Evolutionary conservation across 2,888 invertebrate genomes (phyloP).

Genomic region (Aspidapion aeneum): DNA sequence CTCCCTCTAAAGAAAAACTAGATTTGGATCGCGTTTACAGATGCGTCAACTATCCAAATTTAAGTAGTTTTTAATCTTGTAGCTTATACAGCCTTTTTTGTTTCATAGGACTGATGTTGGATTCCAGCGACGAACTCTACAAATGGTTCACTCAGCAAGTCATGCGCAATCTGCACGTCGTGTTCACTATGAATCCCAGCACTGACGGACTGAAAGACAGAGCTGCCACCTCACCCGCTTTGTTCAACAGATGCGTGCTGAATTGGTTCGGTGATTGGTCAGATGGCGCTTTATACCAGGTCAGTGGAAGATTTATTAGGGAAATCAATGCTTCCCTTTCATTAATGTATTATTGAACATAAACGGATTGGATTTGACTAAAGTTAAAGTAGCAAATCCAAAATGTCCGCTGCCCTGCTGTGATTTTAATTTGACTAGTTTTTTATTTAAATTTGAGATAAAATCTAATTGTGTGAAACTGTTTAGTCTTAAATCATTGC

Average conservation of each 20-base stretch:
- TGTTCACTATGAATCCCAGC: slow-evolving; percentile 99
- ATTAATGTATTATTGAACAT: no score
- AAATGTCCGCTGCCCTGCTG: no score
- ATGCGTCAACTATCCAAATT: background rate
- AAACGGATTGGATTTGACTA: no score
- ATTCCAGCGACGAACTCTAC: slow-evolving; percentile 97
- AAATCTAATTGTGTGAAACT: no score
- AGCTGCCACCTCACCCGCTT: slow-evolving; percentile 97
- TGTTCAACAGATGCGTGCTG: slow-evolving; percentile 98
- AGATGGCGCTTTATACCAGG: slow-evolving; percentile 90
- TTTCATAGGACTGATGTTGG: slow-evolving; percentile 78
- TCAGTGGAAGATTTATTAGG: slow-evolving; percentile 32
- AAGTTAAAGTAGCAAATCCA: no score
- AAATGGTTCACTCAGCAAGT: slow-evolving; percentile 99
- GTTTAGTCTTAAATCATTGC: no score
- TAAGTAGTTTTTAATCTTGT: slow-evolving; percentile 10
- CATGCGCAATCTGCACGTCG: slow-evolving; percentile 98
- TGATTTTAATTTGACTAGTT: no score
- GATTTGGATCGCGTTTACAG: no score
- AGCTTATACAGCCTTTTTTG: no score
- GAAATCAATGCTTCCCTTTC: no score
- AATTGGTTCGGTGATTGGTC: slow-evolving; percentile 99
- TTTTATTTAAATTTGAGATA: no score
- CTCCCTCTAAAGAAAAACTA: no score
- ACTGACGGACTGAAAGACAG: slow-evolving; percentile 97